These are phyloP conservation scores for Crepidodera aurea DNA, from an alignment of 2,888 invertebrate species.

Conservation along the genomic window DNA sequence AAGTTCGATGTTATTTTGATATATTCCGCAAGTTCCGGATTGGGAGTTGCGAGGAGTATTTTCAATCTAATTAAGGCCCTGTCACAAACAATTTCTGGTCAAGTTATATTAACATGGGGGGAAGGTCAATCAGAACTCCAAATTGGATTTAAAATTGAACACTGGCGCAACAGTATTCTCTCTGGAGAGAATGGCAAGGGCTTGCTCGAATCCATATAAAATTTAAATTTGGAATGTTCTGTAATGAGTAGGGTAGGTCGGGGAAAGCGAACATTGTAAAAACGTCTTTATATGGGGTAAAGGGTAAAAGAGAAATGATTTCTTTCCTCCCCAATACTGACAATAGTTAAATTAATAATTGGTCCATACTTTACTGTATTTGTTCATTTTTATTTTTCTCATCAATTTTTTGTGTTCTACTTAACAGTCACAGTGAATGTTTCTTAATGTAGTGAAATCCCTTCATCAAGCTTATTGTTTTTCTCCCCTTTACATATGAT, in stretches of 20 bases:
- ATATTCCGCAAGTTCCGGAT: slow-evolving; percentile 19
- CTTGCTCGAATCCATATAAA: too few relatives aligned
- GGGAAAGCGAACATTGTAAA: too few relatives aligned
- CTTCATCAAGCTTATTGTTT: background rate
- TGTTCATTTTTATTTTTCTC: too few relatives aligned
- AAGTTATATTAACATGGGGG: slow-evolving; percentile 44
- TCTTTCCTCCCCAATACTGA: too few relatives aligned
- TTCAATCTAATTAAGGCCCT: slow-evolving; percentile 46
- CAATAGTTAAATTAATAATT: too few relatives aligned
- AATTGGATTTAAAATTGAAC: slow-evolving; percentile 44
- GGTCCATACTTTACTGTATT: too few relatives aligned
- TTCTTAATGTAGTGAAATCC: background rate
- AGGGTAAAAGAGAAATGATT: too few relatives aligned
- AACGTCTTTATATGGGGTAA: too few relatives aligned
- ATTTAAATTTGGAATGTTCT: too few relatives aligned
- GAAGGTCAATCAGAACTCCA: slow-evolving; percentile 44
- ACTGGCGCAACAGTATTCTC: background rate
- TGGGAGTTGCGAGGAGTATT: slow-evolving; percentile 14
- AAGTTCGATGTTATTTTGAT: slow-evolving; percentile 13
- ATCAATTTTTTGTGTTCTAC: background rate
- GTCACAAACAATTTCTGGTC: slow-evolving; percentile 46
- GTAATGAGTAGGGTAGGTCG: too few relatives aligned
- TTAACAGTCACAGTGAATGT: background rate
- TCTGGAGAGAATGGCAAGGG: too few relatives aligned
- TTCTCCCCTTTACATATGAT: background rate